Base-by-base conservation (phyloP, 2,888 invertebrate genomes). In the Drosophila fulvimacula region DNA sequence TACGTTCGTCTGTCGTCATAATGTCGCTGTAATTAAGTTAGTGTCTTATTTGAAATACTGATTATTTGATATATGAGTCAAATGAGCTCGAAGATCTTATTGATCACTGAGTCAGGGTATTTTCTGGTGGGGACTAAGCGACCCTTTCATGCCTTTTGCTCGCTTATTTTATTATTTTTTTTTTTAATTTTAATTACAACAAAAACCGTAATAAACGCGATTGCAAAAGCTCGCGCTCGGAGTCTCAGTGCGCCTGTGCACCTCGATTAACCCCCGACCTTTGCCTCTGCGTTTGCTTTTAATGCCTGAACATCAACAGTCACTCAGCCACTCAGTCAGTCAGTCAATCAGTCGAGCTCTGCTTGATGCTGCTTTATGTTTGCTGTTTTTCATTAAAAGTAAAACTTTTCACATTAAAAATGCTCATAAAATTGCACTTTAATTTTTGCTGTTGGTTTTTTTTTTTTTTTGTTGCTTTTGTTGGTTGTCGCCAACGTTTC, bases 351-450 rank as follows among this genome's bases (percentile, higher is more conserved):
- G 67, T 63, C 67, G 38, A 57, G 27, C 72, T 65, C 57, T 56
- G 74, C 61, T 66, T 73, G 77, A 59, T 77, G 66, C 69, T 78
- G 62, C 32, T 44, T 61, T 24, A 46, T 30, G 24, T 60, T 24
- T 60, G n/a, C n/a, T 74, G 81, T 69, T 78, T 80, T 88, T 76
- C 79, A 86, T 74, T 81, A 79, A 78, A 80, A 88, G 85, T 76
- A 79, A 73, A 82, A 78, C 70, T 82, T 87, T 85, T 82, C 75
- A 68, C 88, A 89, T 89, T 87, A 89, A 87, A 85, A 85, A 85
- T 89, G 70, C 78, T 70, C 89, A 85, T 85, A 84, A 85, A 89
- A 80, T 76, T 84, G 85, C 82, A 87, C 82, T 87, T 88, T 88
- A 84, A 80, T 84, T 84, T 46, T 15, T 52, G 34, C 24, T 46